Evolutionary conservation across 2,888 invertebrate genomes (phyloP).

Genomic region (Julus scanicus): DNA sequence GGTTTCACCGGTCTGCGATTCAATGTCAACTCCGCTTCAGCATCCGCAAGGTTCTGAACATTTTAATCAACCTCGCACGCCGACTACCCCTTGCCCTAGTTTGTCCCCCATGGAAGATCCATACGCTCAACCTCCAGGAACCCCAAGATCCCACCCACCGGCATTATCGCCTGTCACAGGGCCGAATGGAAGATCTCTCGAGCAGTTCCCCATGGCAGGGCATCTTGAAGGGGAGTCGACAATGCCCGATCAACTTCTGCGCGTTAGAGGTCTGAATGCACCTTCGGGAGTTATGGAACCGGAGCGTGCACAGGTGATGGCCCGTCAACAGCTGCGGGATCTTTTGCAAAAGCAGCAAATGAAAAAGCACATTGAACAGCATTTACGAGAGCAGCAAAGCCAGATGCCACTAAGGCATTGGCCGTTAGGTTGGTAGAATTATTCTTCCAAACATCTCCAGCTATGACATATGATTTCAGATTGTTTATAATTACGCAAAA

Average conservation of each 20-base stretch:
- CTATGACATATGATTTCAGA: not conserved
- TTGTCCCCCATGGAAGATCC: slow-evolving; percentile 61
- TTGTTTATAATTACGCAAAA: not conserved
- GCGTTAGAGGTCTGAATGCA: not conserved
- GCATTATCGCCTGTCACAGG: slow-evolving; percentile 51
- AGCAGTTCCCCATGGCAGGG: slow-evolving; percentile 50
- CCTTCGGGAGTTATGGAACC: slow-evolving; percentile 53
- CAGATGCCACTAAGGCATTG: slow-evolving; percentile 62
- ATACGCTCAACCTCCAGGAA: slow-evolving; percentile 57
- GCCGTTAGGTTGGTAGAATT: slow-evolving; percentile 58
- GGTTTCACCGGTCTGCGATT: not conserved
- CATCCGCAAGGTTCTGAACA: slow-evolving; percentile 37
- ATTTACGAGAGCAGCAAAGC: slow-evolving; percentile 66
- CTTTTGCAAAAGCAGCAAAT: slow-evolving; percentile 80
- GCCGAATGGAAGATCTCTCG: slow-evolving; percentile 54
- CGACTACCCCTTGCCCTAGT: slow-evolving; percentile 66
- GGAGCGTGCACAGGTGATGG: slow-evolving; percentile 68
- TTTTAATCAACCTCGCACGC: slow-evolving; percentile 54
- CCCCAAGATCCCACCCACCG: slow-evolving; percentile 37
- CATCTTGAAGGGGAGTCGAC: slow-evolving; percentile 35
- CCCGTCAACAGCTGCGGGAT: slow-evolving; percentile 80
- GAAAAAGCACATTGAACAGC: slow-evolving; percentile 62
- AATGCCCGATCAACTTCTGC: slow-evolving; percentile 56
- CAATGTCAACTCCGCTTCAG: not conserved
- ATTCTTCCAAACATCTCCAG: not conserved